Evolutionary conservation across 2,888 invertebrate genomes (phyloP).

Genomic region (Leptothorax acervorum): DNA sequence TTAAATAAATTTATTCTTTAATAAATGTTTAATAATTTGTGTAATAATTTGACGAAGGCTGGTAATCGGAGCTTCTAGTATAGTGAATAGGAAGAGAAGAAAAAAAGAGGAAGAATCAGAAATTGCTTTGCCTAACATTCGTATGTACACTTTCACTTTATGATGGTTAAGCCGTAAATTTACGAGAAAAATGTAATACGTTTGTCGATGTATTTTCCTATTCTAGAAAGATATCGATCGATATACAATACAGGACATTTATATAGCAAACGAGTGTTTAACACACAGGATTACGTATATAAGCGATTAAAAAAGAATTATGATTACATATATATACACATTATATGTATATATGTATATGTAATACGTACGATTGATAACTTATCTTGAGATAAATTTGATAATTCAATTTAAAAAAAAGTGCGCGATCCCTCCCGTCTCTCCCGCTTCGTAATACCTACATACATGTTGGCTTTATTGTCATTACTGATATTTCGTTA

Average conservation of each 20-base stretch:
- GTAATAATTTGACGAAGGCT: neutral
- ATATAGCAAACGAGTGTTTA: neutral
- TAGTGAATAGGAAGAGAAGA: neutral
- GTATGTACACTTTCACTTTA: neutral
- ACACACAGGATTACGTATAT: neutral
- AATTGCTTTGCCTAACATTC: neutral
- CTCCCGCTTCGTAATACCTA: neutral
- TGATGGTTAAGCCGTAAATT: no score
- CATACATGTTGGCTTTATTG: neutral
- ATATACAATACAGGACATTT: neutral
- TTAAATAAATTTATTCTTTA: neutral
- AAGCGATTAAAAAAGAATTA: neutral
- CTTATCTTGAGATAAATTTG: neutral
- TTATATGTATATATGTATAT: neutral
- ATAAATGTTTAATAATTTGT: neutral
- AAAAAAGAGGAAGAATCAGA: neutral
- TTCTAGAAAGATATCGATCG: neutral
- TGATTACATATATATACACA: neutral
- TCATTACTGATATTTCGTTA: slow-evolving; percentile 23
- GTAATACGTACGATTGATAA: neutral
- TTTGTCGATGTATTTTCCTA: no score
- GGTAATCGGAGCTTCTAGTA: neutral
- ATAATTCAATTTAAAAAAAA: neutral
- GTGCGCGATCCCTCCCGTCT: neutral
- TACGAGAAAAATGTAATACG: no score